Evolutionary conservation across 2,797 vertebrate genomes (phyloP).

Genomic region (Schizothorax lantsangensis): DNA sequence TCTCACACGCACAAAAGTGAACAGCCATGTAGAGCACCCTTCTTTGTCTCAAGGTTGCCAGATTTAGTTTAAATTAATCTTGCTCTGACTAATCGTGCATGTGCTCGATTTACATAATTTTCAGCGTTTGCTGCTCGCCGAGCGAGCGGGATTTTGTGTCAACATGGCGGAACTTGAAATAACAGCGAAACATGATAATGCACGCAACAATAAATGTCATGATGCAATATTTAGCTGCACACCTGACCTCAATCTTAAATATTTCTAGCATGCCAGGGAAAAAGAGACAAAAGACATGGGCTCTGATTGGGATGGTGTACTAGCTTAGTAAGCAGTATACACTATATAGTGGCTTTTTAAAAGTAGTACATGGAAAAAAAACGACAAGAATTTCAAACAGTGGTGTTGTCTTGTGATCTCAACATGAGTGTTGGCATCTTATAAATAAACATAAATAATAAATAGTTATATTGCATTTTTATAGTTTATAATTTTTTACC

Average conservation of each 20-base stretch:
- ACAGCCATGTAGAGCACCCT: slow-evolving; percentile 56
- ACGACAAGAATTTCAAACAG: not conserved
- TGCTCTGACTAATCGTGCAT: slow-evolving; percentile 28
- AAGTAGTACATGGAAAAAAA: not conserved
- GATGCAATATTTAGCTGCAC: slow-evolving; percentile 23
- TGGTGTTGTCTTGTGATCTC: not conserved
- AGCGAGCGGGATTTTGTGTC: slow-evolving; percentile 11
- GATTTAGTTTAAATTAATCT: slow-evolving; percentile 45
- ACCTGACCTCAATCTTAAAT: slow-evolving; percentile 19
- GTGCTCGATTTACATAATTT: slow-evolving; percentile 38
- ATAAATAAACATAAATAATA: not conserved
- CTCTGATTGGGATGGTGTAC: not conserved
- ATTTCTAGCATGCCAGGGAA: not conserved
- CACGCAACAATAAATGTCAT: not conserved
- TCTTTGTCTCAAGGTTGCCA: slow-evolving; percentile 43
- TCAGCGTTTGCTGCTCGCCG: not conserved
- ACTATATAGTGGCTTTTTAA: not conserved
- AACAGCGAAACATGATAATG: slow-evolving; percentile 18
- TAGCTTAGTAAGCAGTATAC: not conserved
- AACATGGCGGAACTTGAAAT: slow-evolving; percentile 16
- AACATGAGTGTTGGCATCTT: not conserved
- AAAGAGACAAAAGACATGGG: not conserved
- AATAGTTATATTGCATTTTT: not conserved
- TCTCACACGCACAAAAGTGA: slow-evolving; percentile 50
- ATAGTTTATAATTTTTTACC: not conserved